Base-by-base conservation (phyloP, 2,113 vertebrate genomes). In the Platycercus adscitus region DNA sequence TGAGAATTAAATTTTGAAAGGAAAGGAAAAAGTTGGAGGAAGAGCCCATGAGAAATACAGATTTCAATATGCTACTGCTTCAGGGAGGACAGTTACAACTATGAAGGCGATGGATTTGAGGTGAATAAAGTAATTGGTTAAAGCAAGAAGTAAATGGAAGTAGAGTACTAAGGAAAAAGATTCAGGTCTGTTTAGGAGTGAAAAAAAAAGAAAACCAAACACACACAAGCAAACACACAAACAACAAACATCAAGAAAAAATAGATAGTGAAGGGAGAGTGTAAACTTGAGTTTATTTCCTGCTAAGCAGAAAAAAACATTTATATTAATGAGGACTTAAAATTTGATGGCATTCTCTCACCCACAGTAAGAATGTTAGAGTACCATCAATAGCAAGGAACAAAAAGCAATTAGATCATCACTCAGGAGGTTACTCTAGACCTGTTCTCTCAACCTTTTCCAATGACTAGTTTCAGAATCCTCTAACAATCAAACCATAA, bases 261-360 rank as follows among this genome's bases (percentile, higher is more conserved):
- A 91, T 70, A 2, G 25, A 49, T 58, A 63, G 55, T 8, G 24
- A 94, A 79, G 6, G 29, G 4, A 92, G 26, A 60, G 24, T 46
- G 9, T 86, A 89, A 92, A 81, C 17, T 71, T 39, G 17, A 18
- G 60, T 44, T 93, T 93, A 81, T 86, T 60, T 88, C 64, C 58
- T 77, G 19, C 25, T 75, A 79, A 85, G 50, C 37, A 65, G 72
- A 68, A 93, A 93, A 90, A 8, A 0, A 1, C 28, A 68, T 93
- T 79, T 95, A 84, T 91, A 92, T 92, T 92, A 95, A 93, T 95
- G 73, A 92, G 52, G 39, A 68, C 10, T 95, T 86, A 92, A 95
- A 92, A 93, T 92, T 91, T 79, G 17, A 93, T 95, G 55, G 12
- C n/a, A 81, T 88, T 92, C n/a, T 91, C 69, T 92, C 91, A 66